A percentile compares a stretch with the other conserved stretches of the same genome.
Evolutionary conservation across 2,797 vertebrate genomes (phyloP).

Genomic region (Myripristis jacobus): DNA sequence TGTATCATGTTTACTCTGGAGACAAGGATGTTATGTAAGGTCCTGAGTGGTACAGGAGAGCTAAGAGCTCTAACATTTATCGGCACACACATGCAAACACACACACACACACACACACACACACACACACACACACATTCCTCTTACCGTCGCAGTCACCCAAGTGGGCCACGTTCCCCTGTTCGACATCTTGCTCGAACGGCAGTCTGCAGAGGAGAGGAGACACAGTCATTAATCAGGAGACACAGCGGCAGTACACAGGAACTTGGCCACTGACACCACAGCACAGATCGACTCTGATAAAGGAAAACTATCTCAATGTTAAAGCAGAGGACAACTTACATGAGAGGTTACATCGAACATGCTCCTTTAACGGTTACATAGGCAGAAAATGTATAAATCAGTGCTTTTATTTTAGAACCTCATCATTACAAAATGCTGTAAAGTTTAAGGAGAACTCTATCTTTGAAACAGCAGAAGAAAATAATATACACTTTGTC

Average conservation of each 20-base stretch:
- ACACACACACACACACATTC: slow-evolving; percentile 18
- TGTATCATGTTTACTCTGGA: slow-evolving; percentile 51
- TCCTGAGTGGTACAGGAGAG: slow-evolving; percentile 43
- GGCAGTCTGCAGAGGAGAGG: slow-evolving; percentile 81
- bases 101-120: slow-evolving; percentile 31
- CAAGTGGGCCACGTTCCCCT: slow-evolving; percentile 91
- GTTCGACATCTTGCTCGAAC: slow-evolving; percentile 93
- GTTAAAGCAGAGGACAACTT: slow-evolving; percentile 50
- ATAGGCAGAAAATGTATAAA: background rate
- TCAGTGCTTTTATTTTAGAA: slow-evolving; percentile 7
- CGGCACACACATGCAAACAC: slow-evolving; percentile 23
- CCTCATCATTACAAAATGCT: background rate
- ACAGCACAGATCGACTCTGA: slow-evolving; percentile 64
- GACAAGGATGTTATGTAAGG: slow-evolving; percentile 42
- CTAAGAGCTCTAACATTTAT: slow-evolving; percentile 45
- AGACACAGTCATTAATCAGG: slow-evolving; percentile 78
- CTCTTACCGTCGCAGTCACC: slow-evolving; percentile 95
- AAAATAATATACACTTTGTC: too few relatives aligned
- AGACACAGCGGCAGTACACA: slow-evolving; percentile 37
- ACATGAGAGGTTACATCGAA: slow-evolving; percentile 23
- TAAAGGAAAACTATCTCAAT: slow-evolving; percentile 58
- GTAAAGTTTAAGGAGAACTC: too few relatives aligned
- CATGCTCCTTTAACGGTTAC: slow-evolving; percentile 19
- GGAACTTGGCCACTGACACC: slow-evolving; percentile 41
- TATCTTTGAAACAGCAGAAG: too few relatives aligned